Base-by-base conservation (phyloP, 1,140 invertebrate genomes). In the Leptinotarsa texana region DNA sequence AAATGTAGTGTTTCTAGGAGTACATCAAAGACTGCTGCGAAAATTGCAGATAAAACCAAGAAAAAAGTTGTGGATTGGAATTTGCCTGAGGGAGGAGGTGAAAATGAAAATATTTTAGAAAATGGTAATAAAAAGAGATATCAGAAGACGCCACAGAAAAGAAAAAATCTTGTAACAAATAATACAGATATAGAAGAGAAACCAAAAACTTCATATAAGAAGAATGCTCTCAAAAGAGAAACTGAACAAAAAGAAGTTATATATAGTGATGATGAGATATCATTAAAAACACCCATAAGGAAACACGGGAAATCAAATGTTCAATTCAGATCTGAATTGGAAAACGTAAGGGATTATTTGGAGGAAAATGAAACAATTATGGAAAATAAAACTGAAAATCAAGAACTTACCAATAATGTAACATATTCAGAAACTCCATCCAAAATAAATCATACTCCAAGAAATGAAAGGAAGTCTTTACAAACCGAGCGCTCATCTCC, bases 261-360 rank as follows among this genome's bases (percentile, higher is more conserved):
- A 21, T 70, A 61, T 61, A 22, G 47, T 70, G 69, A 70, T 57
- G 69, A 70, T n/a, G 69, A 70, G 27, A 70, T 72, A 24, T 33
- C 57, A 48, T 33, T 72, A 21, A 72, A 72, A 4, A 72, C 62
- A 42, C 71, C 71, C 11, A 17, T 63, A 21, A 72, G 48, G 63
- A 71, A 57, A 22, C 24, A 22, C 8, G 6, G 27, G 4, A 71
- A 57, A 22, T 71, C 69, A 4, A 27, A 0, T 17, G n/a, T 42
- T 68, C 51, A 57, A 57, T 17, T 57, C n/a, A 57, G n/a, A 57
- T 13, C 15, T 42, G 33, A 42, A 42, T 42, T 42, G 3, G 33
- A 42, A 42, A 42, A 42, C 3, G 8, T 42, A 42, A 42, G 2
- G 2, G 1, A 42, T 42, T 11, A 2, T 42, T 11, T 42, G 33